A percentile compares a stretch with the other conserved stretches of the same genome.
phyloP scores from a whole-genome alignment of 2,113 vertebrate species.

The Nicator chloris region DNA sequence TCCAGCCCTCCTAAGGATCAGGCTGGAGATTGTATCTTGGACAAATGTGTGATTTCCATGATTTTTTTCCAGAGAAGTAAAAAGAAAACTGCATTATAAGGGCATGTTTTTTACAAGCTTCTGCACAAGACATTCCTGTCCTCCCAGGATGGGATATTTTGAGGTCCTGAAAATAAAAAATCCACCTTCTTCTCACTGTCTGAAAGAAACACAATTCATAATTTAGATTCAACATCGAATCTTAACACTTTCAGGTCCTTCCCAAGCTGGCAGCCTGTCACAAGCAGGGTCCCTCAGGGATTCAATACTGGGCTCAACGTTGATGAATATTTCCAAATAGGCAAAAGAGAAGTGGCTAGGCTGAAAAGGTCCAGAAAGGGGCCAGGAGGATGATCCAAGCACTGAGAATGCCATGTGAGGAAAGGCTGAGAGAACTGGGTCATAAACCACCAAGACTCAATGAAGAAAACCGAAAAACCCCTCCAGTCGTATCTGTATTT shows the following conservation, averaged over 20 bases:
- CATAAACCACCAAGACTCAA: background rate
- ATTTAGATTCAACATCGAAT: background rate
- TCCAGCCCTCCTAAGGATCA: background rate
- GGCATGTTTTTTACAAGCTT: background rate
- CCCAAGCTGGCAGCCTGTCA: background rate
- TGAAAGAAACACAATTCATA: background rate
- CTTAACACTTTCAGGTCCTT: background rate
- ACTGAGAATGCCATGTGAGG: background rate
- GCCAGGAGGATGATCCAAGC: background rate
- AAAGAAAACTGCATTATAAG: background rate
- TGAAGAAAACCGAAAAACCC: background rate
- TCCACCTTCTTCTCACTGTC: background rate
- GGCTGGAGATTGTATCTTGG: background rate
- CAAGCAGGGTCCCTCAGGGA: background rate
- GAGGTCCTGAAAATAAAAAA: background rate
- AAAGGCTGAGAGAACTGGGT: background rate
- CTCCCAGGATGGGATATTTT: background rate
- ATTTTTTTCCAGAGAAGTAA: background rate
- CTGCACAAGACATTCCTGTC: background rate
- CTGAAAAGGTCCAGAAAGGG: background rate
- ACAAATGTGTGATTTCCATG: background rate
- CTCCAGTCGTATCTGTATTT: background rate
- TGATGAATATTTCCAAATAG: background rate
- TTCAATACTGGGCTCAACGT: accelerated
- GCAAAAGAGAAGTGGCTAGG: background rate